Base-by-base conservation (phyloP, 2,113 vertebrate genomes). In the Lagopus muta region DNA sequence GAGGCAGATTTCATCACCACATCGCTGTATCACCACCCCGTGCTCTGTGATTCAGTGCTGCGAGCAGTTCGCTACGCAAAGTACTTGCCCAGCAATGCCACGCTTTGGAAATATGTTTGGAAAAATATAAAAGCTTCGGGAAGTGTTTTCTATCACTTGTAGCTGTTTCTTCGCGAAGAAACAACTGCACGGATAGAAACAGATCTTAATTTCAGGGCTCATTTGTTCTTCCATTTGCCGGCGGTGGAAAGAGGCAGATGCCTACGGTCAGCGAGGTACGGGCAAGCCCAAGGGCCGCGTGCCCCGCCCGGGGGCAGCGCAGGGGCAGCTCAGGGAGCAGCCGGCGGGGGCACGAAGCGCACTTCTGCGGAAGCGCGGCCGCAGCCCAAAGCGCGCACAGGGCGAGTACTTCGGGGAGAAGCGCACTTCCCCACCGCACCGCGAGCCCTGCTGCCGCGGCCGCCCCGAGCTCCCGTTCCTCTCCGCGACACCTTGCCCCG, bases 1-100 rank as follows among this genome's bases (percentile, higher is more conserved):
- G 73, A 36, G 40, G 4, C 50, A 71, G 22, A 70, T 73, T 90
- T 93, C 65, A 48, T 60, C 67, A 81, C 38, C 28, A 52, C 36
- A 83, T 66, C 36, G 86, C 79, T 82, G 7, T 62, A 72, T 76
- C 60, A 25, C 20, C 28, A 52, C 57, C 40, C 72, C 42, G 47
- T 61, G 45, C 72, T 86, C 84, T 6, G 20, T 86, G 96, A 95
- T 87, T 97, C 95, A 89, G 10, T 84, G 57, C 81, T 89, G 55
- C n/a, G 55, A 80, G 58, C 80, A 17, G 85, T 54, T 30, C 82
- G 72, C 78, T 64, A 54, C 20, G 87, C 34, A 92, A 94, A 94
- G 64, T 48, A n/a, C 75, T 92, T 89, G 67, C 30, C 75, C 43
- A 47, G 55, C 66, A 95, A 83, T 18, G 82, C 24, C 71, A 72